Percentiles rank a stretch among this genome's conserved stretches.
Conservation (phyloP, 2,113 vertebrate genomes). For the Anseranas semipalmata region DNA sequence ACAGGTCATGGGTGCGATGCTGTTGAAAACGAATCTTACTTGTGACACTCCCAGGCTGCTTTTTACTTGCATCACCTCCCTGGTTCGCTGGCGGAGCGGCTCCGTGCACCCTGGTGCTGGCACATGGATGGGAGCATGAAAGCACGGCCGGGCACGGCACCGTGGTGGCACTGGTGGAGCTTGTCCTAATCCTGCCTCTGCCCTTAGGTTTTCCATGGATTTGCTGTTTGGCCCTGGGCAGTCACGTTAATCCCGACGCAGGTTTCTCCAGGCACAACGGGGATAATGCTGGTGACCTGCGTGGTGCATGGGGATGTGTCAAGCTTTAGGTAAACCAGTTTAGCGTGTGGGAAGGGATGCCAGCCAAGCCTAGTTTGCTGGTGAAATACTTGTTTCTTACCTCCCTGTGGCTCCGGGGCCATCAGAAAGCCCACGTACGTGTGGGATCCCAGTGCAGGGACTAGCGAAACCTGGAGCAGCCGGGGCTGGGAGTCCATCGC, state of each 20-base stretch:
- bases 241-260: not conserved
- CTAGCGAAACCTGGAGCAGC: not conserved
- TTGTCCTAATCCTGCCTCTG: not conserved
- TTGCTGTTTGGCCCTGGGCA: not conserved
- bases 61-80: not conserved
- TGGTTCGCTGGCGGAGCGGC: not conserved
- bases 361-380: not conserved
- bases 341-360: not conserved
- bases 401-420: rapidly evolving
- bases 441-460: not conserved
- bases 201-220: not conserved
- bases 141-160: not conserved
- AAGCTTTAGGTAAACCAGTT: constrained; percentile 2
- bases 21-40: not conserved
- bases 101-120: rapidly evolving
- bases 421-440: rapidly evolving
- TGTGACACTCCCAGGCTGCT: not conserved
- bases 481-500: not conserved
- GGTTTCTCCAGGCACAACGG: not conserved
- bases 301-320: not conserved
- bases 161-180: not conserved
- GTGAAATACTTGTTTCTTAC: not conserved
- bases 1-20: not conserved
- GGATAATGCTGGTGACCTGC: not conserved
- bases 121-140: not conserved